Base-by-base conservation (phyloP, 1,140 invertebrate species). In the Bombus confusus region DNA sequence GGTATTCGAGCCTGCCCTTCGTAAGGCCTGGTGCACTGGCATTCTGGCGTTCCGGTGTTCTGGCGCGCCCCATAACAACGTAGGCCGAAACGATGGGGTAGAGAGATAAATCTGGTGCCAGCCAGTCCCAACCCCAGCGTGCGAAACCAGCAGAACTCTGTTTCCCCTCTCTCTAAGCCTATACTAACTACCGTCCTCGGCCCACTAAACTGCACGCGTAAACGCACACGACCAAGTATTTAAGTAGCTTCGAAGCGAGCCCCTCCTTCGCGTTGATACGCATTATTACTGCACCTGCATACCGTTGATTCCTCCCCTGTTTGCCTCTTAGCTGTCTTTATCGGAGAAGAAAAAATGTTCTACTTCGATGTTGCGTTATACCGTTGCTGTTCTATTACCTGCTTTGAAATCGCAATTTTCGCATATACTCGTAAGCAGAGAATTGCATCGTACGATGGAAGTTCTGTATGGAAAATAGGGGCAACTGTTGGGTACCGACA, bases 31-130 rank as follows among this genome's bases (percentile, higher is more conserved):
- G 39, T 76, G 80, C 73, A 83, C 82, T 41, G 83, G 76, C 76
- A 68, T 84, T 84, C 83, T 77, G 83, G 76, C 74, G 83, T 84
- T 84, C 68, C 82, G 75, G 52, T 82, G 52, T 82, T 82, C 69
- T n/a, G 80, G 5, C 83, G 76, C 83, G 76, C 76, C 80, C 89
- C 91, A 88, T 91, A 91, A 91, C 90, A 78, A 90, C 90, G 81
- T 78, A 80, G 57, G 73, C 80, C 76, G 86, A 89, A 83, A 87
- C 90, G 88, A 93, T 92, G 87, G 89, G 87, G 89, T 91, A 86
- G 90, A 90, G 89, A 93, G 90, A 93, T 92, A 91, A 91, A 91
- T 80, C 85, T 90, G 92, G 92, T 90, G 92, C 91, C 92, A 90
- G 90, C 85, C 71, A 82, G 86, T 87, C 87, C 91, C 78, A 88